A percentile compares a stretch with the other conserved stretches of the same genome.
phyloP scores from a whole-genome alignment of 2,113 vertebrate species.

The Ptilonorhynchus violaceus region DNA sequence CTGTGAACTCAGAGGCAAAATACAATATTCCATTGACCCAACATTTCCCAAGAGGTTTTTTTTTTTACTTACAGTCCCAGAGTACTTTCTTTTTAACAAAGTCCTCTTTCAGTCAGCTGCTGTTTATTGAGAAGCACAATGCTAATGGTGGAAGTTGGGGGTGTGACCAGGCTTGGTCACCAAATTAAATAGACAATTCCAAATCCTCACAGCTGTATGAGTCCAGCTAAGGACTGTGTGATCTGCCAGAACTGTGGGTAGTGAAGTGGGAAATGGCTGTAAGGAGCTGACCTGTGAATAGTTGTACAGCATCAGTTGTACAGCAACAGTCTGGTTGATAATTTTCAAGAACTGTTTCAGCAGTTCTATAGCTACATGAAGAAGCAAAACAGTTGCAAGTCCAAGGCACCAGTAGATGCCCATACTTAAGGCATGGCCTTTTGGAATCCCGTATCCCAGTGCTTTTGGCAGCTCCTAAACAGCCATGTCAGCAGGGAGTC shows the following conservation, averaged over 20 bases:
- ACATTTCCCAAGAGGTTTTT: background rate
- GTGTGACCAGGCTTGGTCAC: background rate
- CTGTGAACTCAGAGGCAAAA: background rate
- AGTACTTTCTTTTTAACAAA: background rate
- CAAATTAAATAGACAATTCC: background rate
- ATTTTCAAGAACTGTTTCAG: background rate
- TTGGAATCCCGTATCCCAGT: background rate
- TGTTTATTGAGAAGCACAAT: background rate
- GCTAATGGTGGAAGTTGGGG: background rate
- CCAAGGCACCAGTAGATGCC: background rate
- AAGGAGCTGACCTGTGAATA: background rate
- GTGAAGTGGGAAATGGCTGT: background rate
- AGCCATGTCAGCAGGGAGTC: background rate
- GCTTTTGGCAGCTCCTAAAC: background rate
- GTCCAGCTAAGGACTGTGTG: background rate
- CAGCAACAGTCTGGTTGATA: background rate
- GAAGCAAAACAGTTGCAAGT: background rate
- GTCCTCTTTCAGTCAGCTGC: background rate
- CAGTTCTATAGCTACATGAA: background rate
- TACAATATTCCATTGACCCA: slow-evolving; percentile 45
- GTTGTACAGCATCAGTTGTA: background rate
- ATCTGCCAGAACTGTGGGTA: background rate
- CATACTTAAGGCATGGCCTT: background rate
- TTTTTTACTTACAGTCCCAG: background rate
- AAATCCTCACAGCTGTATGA: background rate